Evolutionary conservation across 2,113 vertebrate species (phyloP), one percentile per base, ranked within the genome.

Genomic region (Grammomys dolichurus): DNA sequence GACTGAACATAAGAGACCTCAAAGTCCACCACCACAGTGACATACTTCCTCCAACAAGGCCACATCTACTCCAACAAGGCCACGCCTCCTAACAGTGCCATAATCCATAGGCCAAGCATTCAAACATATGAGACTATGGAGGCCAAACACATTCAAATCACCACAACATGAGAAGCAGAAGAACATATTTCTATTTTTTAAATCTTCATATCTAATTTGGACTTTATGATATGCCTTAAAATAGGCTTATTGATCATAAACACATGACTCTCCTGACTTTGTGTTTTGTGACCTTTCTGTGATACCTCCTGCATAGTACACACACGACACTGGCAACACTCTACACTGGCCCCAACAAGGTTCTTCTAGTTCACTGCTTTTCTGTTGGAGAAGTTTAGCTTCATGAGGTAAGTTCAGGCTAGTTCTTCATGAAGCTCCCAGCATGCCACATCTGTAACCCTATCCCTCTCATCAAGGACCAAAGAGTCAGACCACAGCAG

Each of bases 231-330:
- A 92, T 69, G 19, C 12, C 31, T 46, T 1, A 65, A 87, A 48
- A 46, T 11, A 36, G 54, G 72, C 9, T 0, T 14, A 4, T 43
- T 8, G 0, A 1, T 65, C 17, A 73, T 26, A 72, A 24, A n/a
- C 6, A 26, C 5, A 13, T 82, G 78, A 24, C 14, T 28, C 0
- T 3, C 81, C 73, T 43, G 0, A 9, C 22, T 33, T 5, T 43
- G 88, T 46, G 10, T 48, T 43, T 65, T 17, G 14, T 1, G 58
- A 4, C 0, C 1, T 0, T 14, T 31, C 72, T 75, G 19, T 7
- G 4, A 26, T 0, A 5, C 1, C 1, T 20, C 4, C 16, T 8
- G 12, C 2, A 33, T 16, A 48, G 17, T 1, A 22, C 8, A 58
- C 3, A 26, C 11, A 36, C 7, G 31, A 80, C 22, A 60, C 11